Evolutionary conservation across 2,797 vertebrate species (phyloP).

Genomic region (Amniataba percoides): DNA sequence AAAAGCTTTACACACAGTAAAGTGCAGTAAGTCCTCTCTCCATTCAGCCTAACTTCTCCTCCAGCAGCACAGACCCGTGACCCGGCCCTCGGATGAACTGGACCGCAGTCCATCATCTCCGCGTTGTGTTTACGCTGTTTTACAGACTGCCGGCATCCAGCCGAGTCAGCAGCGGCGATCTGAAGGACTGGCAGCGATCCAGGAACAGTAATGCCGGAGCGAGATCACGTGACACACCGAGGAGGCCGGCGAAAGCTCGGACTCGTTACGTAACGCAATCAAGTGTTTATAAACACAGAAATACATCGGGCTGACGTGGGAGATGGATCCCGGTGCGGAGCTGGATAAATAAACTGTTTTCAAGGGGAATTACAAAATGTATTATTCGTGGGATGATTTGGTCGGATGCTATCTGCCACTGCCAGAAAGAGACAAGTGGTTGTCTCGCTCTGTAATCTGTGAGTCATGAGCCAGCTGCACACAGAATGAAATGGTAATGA

Average conservation of each 20-base stretch:
- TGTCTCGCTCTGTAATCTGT: constrained; percentile 37
- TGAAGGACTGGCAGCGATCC: constrained; percentile 45
- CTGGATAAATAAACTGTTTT: constrained; percentile 18
- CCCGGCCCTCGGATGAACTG: constrained; percentile 14
- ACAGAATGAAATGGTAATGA: constrained; percentile 23
- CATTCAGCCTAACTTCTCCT: constrained; percentile 14
- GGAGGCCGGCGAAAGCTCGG: constrained; percentile 6
- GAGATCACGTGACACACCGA: constrained; percentile 52
- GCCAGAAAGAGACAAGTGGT: constrained; percentile 23
- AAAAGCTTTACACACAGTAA: background rate
- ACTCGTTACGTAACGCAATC: constrained; percentile 21
- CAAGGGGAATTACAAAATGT: constrained; percentile 26
- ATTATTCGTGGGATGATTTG: constrained; percentile 22
- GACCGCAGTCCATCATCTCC: constrained; percentile 16
- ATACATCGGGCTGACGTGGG: background rate
- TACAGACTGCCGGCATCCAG: constrained; percentile 39
- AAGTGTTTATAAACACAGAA: constrained; percentile 35
- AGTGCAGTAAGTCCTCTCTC: constrained; percentile 1
- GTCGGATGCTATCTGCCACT: constrained; percentile 13
- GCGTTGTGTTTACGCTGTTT: constrained; percentile 22
- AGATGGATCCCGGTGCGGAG: background rate
- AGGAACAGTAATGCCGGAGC: constrained; percentile 24
- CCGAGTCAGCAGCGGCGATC: constrained; percentile 35
- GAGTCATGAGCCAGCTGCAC: constrained; percentile 30
- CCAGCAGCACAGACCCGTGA: background rate